Evolutionary conservation across 2,797 vertebrate genomes (phyloP).

Genomic region (Natrix natrix): DNA sequence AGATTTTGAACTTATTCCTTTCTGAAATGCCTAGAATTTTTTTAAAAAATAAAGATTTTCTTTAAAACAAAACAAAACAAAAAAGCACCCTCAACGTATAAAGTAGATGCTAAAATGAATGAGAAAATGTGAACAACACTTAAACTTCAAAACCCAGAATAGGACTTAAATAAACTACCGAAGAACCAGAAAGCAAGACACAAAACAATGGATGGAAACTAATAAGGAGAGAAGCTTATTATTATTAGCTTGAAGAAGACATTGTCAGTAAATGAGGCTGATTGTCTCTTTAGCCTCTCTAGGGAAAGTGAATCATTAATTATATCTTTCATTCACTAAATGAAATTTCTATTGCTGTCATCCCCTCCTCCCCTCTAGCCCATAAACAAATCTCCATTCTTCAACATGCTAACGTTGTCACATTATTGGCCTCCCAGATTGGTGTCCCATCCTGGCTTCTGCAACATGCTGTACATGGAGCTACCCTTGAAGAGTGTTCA

Average conservation of each 20-base stretch:
- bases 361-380: not conserved
- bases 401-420: not conserved
- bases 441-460: not conserved
- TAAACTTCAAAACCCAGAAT: not conserved
- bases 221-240: not conserved
- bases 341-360: not conserved
- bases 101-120: conserved; percentile 1
- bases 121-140: not conserved
- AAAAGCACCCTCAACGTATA: not conserved
- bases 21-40: conserved; percentile 82
- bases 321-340: not conserved
- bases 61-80: not conserved
- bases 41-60: not conserved
- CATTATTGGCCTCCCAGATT: not conserved
- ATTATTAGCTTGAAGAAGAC: not conserved
- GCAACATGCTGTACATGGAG: not conserved
- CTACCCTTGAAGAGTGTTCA: not conserved
- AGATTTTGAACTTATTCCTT: conserved; percentile 73
- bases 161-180: not conserved
- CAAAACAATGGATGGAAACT: too few relatives aligned
- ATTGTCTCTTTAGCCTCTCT: not conserved
- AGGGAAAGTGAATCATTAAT: not conserved
- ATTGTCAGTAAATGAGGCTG: not conserved
- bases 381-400: not conserved
- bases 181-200: too few relatives aligned